Evolutionary conservation across 64 coral and sea anemone genomes (phyloP).

Genomic region (Porites lutea): DNA sequence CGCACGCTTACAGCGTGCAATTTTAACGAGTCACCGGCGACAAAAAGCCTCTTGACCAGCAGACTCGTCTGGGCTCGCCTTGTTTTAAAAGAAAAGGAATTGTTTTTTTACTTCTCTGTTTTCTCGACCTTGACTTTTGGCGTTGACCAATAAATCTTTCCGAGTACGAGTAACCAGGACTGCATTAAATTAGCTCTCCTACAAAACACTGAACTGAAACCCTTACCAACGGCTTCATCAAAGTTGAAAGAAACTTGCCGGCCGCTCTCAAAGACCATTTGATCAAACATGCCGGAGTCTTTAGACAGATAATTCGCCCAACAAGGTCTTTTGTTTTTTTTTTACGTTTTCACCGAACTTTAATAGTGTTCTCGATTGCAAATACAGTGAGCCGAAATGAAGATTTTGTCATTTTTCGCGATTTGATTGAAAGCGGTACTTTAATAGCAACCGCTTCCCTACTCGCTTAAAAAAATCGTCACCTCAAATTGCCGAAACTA

Average conservation of each 20-base stretch:
- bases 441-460: conserved; percentile 2
- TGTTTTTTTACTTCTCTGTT: conserved; percentile 6
- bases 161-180: neutral
- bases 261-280: neutral
- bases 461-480: neutral
- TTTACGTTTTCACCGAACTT: neutral
- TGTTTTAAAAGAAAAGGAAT: conserved; percentile 7
- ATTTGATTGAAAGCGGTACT: conserved; percentile 24
- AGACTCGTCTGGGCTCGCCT: conserved; percentile 40
- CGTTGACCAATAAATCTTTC: neutral
- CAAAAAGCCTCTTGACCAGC: neutral
- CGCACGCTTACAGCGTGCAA: conserved; percentile 6
- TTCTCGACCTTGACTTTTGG: conserved; percentile 9
- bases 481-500: neutral
- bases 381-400: neutral
- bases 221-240: neutral
- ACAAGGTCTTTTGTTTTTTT: neutral
- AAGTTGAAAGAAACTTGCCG: neutral
- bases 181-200: neutral
- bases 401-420: neutral
- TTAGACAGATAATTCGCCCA: neutral
- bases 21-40: neutral
- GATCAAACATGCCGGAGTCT: conserved; percentile 22
- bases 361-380: neutral
- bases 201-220: neutral